These are phyloP conservation scores for Catocala sponsa DNA, from an alignment of 2,888 invertebrate species.

Conservation along the genomic window DNA sequence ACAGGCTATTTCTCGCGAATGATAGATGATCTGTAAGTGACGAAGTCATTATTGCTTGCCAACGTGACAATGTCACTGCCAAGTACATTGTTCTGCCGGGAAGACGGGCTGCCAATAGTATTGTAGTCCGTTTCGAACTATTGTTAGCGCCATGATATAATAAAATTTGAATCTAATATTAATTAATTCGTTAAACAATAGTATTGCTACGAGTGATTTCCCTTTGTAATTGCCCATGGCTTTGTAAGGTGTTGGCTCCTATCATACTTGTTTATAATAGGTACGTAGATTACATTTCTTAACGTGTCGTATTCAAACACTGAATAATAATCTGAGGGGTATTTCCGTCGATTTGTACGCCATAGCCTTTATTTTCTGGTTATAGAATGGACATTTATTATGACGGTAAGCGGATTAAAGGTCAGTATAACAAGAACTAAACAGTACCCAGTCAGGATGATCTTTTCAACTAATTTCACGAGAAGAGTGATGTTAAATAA, in stretches of 20 bases:
- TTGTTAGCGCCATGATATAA: slow-evolving; percentile 55
- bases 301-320: too few relatives aligned
- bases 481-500: too few relatives aligned
- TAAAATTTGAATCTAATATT: slow-evolving; percentile 16
- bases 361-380: too few relatives aligned
- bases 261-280: too few relatives aligned
- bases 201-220: slow-evolving; percentile 2
- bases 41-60: slow-evolving; percentile 50
- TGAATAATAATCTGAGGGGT: too few relatives aligned
- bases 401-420: too few relatives aligned
- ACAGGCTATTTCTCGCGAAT: slow-evolving; percentile 36
- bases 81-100: slow-evolving; percentile 74
- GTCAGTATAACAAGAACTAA: too few relatives aligned
- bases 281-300: too few relatives aligned
- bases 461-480: too few relatives aligned
- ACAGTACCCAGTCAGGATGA: too few relatives aligned
- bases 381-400: too few relatives aligned
- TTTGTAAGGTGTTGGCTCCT: background rate
- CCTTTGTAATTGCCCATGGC: background rate
- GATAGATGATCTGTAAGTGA: slow-evolving; percentile 49
- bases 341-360: too few relatives aligned
- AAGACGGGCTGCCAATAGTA: slow-evolving; percentile 70
- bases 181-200: slow-evolving; percentile 15
- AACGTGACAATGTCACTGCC: slow-evolving; percentile 73
- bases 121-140: slow-evolving; percentile 72